Percentiles rank a stretch among this genome's conserved stretches.
phyloP scores from a whole-genome alignment of 2,113 vertebrate species.

The Leptosomus discolor region DNA sequence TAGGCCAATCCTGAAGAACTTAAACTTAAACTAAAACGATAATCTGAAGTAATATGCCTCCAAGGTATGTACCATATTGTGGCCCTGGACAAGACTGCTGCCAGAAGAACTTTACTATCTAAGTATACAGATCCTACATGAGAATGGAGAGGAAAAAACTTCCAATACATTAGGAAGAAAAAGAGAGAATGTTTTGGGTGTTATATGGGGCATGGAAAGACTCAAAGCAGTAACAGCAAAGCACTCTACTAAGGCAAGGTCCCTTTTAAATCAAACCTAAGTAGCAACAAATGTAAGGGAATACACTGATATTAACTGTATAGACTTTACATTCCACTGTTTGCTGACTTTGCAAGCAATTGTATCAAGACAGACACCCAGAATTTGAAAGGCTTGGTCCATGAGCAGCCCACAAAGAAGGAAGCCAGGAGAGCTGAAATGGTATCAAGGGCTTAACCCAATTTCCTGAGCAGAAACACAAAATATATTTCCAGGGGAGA shows the following conservation, averaged over 20 bases:
- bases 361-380: neutral
- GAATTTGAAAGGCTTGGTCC: neutral
- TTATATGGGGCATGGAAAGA: neutral
- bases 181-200: neutral
- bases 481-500: neutral
- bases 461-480: neutral
- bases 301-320: neutral
- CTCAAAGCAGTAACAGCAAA: neutral
- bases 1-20: neutral
- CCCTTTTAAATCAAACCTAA: neutral
- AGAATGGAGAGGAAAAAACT: neutral
- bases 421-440: neutral
- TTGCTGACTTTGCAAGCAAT: neutral
- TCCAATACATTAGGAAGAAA: neutral
- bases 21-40: neutral
- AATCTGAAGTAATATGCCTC: neutral
- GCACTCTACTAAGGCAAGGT: neutral
- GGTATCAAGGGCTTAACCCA: neutral
- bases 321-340: neutral
- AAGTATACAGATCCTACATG: neutral
- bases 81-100: neutral
- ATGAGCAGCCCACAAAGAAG: neutral
- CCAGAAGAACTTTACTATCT: neutral
- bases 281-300: conserved; percentile 4
- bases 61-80: neutral